phyloP scores from a whole-genome alignment of 23 tunicate species.

The Oikopleura albicans region DNA sequence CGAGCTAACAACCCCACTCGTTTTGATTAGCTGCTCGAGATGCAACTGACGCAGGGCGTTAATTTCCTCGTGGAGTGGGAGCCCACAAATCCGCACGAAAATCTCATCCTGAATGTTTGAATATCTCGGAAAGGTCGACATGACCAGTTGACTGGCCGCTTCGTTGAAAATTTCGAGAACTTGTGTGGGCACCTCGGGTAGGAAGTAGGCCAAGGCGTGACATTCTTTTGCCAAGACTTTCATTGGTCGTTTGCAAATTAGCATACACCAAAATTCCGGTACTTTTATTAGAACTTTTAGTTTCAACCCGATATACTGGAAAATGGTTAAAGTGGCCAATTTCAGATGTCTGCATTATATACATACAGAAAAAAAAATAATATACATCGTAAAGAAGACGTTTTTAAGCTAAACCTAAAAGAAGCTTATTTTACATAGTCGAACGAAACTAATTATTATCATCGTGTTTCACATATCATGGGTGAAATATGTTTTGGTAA shows the following conservation, averaged over 20 bases:
- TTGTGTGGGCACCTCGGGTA: slow-evolving; percentile 86
- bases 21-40: slow-evolving; percentile 71
- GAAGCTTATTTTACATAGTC: no score
- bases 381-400: no score
- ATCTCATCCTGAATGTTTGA: slow-evolving; percentile 85
- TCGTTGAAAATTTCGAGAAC: slow-evolving; percentile 71
- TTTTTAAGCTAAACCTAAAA: no score
- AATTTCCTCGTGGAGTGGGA: slow-evolving; percentile 78
- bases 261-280: no score
- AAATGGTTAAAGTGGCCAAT: no score
- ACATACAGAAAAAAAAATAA: no score
- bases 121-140: slow-evolving; percentile 69
- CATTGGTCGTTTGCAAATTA: slow-evolving; percentile 47
- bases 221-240: slow-evolving; percentile 22
- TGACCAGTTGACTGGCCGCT: slow-evolving; percentile 72
- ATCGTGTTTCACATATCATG: no score
- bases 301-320: no score
- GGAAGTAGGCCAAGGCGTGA: slow-evolving; percentile 40
- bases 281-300: no score
- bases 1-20: slow-evolving; percentile 62
- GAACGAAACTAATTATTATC: no score
- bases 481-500: no score
- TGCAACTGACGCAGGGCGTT: slow-evolving; percentile 79
- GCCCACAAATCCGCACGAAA: slow-evolving; percentile 59
- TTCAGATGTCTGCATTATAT: no score